Conservation (phyloP, 1,140 invertebrate species). For the Calliopsis andreniformis region DNA sequence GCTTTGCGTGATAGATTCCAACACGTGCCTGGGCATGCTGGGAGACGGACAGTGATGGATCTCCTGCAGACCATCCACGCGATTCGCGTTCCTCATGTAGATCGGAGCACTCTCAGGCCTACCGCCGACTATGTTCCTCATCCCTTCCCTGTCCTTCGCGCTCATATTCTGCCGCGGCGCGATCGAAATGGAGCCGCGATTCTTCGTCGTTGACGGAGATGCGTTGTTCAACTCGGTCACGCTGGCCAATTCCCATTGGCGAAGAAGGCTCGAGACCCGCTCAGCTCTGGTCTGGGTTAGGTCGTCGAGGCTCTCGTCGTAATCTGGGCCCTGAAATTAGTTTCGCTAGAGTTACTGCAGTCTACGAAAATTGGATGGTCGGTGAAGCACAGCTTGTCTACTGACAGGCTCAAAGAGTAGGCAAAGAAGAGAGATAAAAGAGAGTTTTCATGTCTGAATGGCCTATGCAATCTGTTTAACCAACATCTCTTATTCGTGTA, state of each 20-base stretch:
- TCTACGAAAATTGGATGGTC: background rate
- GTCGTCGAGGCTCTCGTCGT: slow-evolving; percentile 82
- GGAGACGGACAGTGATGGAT: slow-evolving; percentile 68
- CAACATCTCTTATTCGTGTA: too few species aligned
- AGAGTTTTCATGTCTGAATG: too few species aligned
- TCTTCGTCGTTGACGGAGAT: slow-evolving; percentile 23
- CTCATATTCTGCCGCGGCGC: slow-evolving; percentile 58
- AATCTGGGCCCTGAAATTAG: slow-evolving; percentile 86
- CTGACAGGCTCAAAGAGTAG: too few species aligned
- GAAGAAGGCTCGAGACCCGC: slow-evolving; percentile 69
- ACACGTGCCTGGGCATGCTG: slow-evolving; percentile 76
- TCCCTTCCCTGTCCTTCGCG: slow-evolving; percentile 75
- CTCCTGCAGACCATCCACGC: slow-evolving; percentile 76
- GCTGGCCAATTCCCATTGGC: slow-evolving; percentile 76
- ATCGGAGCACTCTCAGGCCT: slow-evolving; percentile 77
- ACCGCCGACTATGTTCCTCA: slow-evolving; percentile 78
- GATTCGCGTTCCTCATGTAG: slow-evolving; percentile 72
- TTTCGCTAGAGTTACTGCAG: background rate
- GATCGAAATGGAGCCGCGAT: slow-evolving; percentile 19
- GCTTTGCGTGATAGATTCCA: slow-evolving; percentile 78
- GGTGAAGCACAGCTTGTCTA: too few species aligned
- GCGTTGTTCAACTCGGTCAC: slow-evolving; percentile 61
- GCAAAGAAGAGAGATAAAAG: too few species aligned
- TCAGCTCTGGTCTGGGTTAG: slow-evolving; percentile 67
- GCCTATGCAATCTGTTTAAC: too few species aligned